These are phyloP conservation scores for Hypercompe scribonia DNA, from an alignment of 2,888 invertebrate genomes.

Conservation along the genomic window DNA sequence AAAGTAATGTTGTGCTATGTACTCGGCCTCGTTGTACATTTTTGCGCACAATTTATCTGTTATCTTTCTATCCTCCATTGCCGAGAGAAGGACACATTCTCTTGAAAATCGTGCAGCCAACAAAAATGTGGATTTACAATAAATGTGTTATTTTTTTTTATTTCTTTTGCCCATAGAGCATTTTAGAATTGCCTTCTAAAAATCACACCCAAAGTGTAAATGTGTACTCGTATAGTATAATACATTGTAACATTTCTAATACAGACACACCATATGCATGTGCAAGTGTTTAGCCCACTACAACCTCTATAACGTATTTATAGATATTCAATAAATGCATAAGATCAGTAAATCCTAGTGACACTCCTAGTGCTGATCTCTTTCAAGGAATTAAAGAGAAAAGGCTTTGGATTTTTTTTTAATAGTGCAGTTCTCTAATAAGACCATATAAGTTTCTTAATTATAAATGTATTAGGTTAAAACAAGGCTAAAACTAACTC, in stretches of 20 bases:
- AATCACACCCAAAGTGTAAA: not conserved
- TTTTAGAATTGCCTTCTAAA: not conserved
- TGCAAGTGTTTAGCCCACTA: too few species aligned
- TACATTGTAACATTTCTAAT: not conserved
- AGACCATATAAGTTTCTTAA: too few species aligned
- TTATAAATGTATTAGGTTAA: not conserved
- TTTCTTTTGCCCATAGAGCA: not conserved
- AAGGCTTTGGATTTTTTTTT: not conserved
- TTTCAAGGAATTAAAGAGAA: not conserved
- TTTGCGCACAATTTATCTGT: conserved; percentile 48
- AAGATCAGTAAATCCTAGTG: not conserved
- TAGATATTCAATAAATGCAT: not conserved
- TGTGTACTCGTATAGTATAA: too few species aligned
- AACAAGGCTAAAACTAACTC: not conserved
- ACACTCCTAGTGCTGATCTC: not conserved
- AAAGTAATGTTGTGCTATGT: conserved; percentile 54
- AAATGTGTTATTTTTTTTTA: not conserved
- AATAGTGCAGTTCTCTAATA: too few species aligned
- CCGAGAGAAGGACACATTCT: conserved; percentile 57
- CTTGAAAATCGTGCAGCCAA: conserved; percentile 49
- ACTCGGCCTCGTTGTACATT: conserved; percentile 58
- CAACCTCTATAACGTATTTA: not conserved
- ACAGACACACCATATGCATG: too few species aligned
- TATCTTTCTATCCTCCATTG: conserved; percentile 46
- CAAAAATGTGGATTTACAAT: conserved; percentile 43